These are phyloP conservation scores for Blastobasis adustella DNA, from an alignment of 2,888 invertebrate genomes.

Conservation along the genomic window DNA sequence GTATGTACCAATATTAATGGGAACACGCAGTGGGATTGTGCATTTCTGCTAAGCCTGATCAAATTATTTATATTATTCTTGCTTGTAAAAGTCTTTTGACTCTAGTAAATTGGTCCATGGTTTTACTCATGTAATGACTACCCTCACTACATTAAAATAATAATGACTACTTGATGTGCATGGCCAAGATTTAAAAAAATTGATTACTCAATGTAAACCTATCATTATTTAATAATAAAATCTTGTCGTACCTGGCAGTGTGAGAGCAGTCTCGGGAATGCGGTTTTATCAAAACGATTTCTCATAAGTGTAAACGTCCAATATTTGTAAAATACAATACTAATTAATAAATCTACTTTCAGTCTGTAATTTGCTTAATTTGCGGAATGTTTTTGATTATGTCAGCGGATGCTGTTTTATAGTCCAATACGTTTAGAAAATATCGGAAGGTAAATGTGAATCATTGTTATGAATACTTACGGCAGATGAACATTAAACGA, in stretches of 20 bases:
- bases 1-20: no score
- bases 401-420: no score
- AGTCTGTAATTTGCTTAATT: constrained; percentile 40
- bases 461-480: no score
- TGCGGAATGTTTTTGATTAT: constrained; percentile 42
- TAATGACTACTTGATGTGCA: not conserved
- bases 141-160: constrained; percentile 5
- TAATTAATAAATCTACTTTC: constrained; percentile 41
- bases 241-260: not conserved
- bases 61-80: no score
- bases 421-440: no score
- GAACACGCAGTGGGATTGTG: no score
- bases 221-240: no score
- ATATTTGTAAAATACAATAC: constrained; percentile 26
- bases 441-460: no score
- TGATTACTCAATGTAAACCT: not conserved
- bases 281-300: constrained; percentile 3
- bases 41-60: no score
- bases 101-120: no score
- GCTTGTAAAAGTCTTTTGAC: no score
- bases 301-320: constrained; percentile 9
- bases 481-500: no score
- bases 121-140: not conserved
- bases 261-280: constrained; percentile 10
- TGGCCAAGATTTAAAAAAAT: not conserved